Evolutionary conservation across 2,797 vertebrate genomes (phyloP).

Genomic region (Enteromius radiatus): DNA sequence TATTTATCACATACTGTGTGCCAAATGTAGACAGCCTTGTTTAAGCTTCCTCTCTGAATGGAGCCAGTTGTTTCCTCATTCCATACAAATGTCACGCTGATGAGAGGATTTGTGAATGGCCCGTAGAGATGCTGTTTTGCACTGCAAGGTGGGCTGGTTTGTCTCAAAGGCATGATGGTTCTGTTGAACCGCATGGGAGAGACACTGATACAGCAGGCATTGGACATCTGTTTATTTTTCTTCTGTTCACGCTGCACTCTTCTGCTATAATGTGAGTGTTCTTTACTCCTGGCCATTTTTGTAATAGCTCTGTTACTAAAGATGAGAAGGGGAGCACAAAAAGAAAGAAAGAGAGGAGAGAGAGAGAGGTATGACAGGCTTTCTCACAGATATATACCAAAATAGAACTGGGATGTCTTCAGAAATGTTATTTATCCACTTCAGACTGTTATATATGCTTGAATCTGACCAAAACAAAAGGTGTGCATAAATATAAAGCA

Average conservation of each 20-base stretch:
- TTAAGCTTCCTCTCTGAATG: slow-evolving; percentile 29
- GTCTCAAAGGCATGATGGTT: slow-evolving; percentile 8
- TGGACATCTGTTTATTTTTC: slow-evolving; percentile 29
- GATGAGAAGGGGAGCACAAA: slow-evolving; percentile 1
- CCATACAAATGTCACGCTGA: slow-evolving; percentile 43
- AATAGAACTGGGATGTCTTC: background rate
- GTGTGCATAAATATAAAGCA: background rate
- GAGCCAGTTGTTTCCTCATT: slow-evolving; percentile 35
- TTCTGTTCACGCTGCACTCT: background rate
- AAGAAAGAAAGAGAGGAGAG: slow-evolving; percentile 9
- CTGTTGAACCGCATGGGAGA: slow-evolving; percentile 14
- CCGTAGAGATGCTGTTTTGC: slow-evolving; percentile 35
- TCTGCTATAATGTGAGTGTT: background rate
- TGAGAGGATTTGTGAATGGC: slow-evolving; percentile 46
- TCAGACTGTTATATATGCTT: background rate
- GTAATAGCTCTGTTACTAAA: slow-evolving; percentile 5
- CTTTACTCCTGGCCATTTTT: slow-evolving; percentile 5
- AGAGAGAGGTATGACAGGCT: background rate
- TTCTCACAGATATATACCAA: background rate
- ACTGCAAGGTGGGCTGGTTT: slow-evolving; percentile 24
- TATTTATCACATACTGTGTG: slow-evolving; percentile 17
- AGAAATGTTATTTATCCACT: background rate
- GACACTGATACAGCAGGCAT: background rate
- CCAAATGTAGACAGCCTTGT: slow-evolving; percentile 35
- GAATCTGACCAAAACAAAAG: background rate